phyloP scores from a whole-genome alignment of 2,888 invertebrate genomes.

The Fragum whitleyi region DNA sequence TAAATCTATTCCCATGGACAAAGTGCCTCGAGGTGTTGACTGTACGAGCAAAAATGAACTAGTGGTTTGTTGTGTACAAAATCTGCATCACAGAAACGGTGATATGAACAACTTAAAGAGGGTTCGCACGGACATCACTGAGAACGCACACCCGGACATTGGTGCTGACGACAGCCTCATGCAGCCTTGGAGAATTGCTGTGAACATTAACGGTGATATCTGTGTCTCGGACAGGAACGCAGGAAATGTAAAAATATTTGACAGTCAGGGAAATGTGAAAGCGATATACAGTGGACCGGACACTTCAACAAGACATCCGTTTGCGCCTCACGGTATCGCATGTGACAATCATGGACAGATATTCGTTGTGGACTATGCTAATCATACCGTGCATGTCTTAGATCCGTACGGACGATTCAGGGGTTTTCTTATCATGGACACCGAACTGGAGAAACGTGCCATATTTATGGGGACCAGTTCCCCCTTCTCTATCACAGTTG shows the following conservation, averaged over 20 bases:
- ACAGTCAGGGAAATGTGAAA: slow-evolving; percentile 56
- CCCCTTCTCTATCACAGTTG: slow-evolving; percentile 61
- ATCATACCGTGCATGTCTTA: slow-evolving; percentile 66
- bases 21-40: slow-evolving; percentile 55
- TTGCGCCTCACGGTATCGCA: slow-evolving; percentile 68
- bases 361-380: slow-evolving; percentile 70
- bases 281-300: slow-evolving; percentile 56
- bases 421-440: slow-evolving; percentile 66
- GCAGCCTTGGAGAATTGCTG: slow-evolving; percentile 67
- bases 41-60: slow-evolving; percentile 46
- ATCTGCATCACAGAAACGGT: slow-evolving; percentile 60
- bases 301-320: slow-evolving; percentile 47
- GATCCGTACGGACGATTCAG: slow-evolving; percentile 62
- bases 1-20: slow-evolving; percentile 54
- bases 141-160: background rate
- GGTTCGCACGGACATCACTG: slow-evolving; percentile 22
- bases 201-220: slow-evolving; percentile 72
- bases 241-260: slow-evolving; percentile 65
- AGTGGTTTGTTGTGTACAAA: slow-evolving; percentile 58
- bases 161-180: slow-evolving; percentile 34
- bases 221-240: slow-evolving; percentile 70
- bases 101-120: slow-evolving; percentile 42
- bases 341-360: slow-evolving; percentile 72
- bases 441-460: slow-evolving; percentile 63
- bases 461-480: slow-evolving; percentile 67